phyloP scores from a whole-genome alignment of 1,140 invertebrate genomes.

The Meloidogyne floridensis region DNA sequence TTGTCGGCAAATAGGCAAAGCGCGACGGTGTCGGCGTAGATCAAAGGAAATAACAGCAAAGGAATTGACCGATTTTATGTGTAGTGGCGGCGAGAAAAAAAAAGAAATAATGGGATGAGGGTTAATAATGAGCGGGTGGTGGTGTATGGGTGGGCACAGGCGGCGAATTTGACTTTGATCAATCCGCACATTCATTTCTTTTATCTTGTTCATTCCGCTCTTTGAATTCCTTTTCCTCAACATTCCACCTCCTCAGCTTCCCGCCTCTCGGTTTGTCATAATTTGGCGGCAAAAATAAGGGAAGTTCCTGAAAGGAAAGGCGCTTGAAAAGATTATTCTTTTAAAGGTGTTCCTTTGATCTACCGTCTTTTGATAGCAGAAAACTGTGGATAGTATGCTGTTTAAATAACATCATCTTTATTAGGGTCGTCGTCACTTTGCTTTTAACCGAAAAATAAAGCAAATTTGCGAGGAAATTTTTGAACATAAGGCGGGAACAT shows the following conservation, averaged over 20 bases:
- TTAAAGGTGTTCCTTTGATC: neutral
- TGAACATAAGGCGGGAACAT: neutral
- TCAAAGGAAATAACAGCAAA: neutral
- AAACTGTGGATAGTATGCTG: no score
- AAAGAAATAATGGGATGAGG: neutral
- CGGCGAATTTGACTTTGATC: slow-evolving; percentile 13
- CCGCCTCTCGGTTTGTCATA: slow-evolving; percentile 1
- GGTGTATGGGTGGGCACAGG: neutral
- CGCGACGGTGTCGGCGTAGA: neutral
- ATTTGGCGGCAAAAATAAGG: neutral
- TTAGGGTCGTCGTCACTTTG: neutral
- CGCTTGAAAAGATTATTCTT: no score
- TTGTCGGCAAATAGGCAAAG: slow-evolving; percentile 14
- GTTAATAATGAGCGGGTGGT: neutral
- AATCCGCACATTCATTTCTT: neutral
- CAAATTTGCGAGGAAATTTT: neutral
- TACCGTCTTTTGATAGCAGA: no score
- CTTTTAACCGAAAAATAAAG: neutral
- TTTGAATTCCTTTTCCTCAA: neutral
- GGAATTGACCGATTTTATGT: neutral
- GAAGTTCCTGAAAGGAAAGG: no score
- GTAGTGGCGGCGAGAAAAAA: slow-evolving; percentile 13
- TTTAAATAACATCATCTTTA: neutral
- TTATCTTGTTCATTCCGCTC: neutral
- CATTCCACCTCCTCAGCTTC: neutral